Evolutionary conservation across 2,797 vertebrate species (phyloP).

Genomic region (Eulemur albifrons): DNA sequence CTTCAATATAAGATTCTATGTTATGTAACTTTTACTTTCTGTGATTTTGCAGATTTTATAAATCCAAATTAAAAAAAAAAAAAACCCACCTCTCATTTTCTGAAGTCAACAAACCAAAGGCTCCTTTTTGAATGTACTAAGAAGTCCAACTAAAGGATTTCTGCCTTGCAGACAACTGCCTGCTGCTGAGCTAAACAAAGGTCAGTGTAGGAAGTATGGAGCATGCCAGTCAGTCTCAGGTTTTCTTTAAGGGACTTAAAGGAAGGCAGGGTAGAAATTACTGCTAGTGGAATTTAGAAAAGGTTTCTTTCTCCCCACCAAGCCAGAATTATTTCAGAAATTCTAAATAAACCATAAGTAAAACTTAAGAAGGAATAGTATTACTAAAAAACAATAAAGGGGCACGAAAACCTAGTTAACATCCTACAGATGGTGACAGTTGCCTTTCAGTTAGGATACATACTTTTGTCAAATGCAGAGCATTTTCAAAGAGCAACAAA

Average conservation of each 20-base stretch:
- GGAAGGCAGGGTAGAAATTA: not conserved
- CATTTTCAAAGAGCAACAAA: conserved; percentile 25
- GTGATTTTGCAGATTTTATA: not conserved
- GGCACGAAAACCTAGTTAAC: not conserved
- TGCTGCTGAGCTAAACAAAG: not conserved
- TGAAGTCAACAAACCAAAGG: conserved; percentile 22
- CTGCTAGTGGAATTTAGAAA: not conserved
- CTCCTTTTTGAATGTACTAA: not conserved
- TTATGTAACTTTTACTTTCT: not conserved
- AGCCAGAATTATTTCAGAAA: conserved; percentile 1
- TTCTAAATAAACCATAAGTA: not conserved
- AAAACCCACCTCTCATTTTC: not conserved
- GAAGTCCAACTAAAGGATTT: not conserved
- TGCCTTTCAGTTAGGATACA: not conserved
- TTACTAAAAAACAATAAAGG: not conserved
- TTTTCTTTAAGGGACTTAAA: not conserved
- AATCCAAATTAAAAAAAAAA: not conserved
- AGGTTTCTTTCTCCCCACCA: not conserved
- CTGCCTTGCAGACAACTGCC: not conserved
- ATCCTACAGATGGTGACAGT: not conserved
- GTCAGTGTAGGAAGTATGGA: not conserved
- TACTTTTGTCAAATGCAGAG: not conserved
- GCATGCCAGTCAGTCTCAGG: not conserved
- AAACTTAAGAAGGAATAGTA: not conserved
- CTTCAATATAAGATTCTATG: not conserved